Evolutionary conservation across 1,140 invertebrate species (phyloP).

Genomic region (Stegodyphus mimosarum): DNA sequence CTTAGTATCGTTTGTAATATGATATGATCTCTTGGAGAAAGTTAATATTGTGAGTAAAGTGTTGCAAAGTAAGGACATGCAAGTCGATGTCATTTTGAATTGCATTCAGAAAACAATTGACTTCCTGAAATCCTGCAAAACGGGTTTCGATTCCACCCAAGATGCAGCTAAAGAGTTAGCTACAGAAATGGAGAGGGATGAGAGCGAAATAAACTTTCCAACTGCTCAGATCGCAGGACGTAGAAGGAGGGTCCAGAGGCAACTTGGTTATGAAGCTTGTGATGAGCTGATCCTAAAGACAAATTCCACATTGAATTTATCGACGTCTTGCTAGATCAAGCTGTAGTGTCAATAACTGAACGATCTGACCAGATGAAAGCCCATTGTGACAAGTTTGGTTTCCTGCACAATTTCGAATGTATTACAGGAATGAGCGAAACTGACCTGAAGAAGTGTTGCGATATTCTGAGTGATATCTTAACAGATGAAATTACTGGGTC

Average conservation of each 20-base stretch:
- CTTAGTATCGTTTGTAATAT: not conserved
- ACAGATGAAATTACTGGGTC: not conserved
- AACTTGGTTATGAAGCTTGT: not conserved
- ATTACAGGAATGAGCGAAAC: not conserved
- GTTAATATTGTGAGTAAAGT: too few species aligned
- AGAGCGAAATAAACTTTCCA: not conserved
- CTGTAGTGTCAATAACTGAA: not conserved
- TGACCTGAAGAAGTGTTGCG: not conserved
- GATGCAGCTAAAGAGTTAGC: not conserved
- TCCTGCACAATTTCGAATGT: not conserved
- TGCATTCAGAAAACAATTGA: not conserved
- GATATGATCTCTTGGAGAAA: not conserved
- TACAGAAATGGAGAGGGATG: not conserved
- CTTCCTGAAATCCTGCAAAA: not conserved
- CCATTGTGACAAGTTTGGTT: not conserved
- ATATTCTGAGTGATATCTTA: not conserved
- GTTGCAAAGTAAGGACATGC: not conserved
- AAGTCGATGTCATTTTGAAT: not conserved
- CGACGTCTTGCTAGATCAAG: not conserved
- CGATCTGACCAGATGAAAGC: not conserved
- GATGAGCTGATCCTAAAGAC: not conserved
- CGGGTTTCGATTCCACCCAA: not conserved
- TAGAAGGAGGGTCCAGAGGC: not conserved
- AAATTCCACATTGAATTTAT: not conserved
- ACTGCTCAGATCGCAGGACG: too few species aligned